A percentile compares a stretch with the other conserved stretches of the same genome.
These are phyloP conservation scores for Pristionchus japonicus DNA, from an alignment of 2,888 invertebrate genomes.

Conservation along the genomic window DNA sequence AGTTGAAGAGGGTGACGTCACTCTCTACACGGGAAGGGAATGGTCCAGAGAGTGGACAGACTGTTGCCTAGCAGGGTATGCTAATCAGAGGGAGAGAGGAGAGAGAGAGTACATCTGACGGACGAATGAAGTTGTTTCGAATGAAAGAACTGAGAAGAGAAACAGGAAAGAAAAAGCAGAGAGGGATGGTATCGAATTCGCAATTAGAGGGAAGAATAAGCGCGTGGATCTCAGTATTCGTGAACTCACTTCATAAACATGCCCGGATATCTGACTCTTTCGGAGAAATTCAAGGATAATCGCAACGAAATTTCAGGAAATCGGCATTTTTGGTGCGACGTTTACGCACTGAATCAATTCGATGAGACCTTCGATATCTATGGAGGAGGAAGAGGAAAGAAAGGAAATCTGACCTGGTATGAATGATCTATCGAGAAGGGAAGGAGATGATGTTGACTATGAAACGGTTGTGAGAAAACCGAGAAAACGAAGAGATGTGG, in stretches of 20 bases:
- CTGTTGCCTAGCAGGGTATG: background rate
- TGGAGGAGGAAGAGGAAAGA: conserved; percentile 14
- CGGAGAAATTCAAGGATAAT: background rate
- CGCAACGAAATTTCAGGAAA: conserved; percentile 33
- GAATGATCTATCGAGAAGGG: background rate
- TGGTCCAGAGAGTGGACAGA: background rate
- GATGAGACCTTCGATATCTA: conserved; percentile 46
- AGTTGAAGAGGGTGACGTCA: conserved; percentile 1
- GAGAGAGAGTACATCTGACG: background rate
- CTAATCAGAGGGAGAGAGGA: background rate
- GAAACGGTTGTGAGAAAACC: background rate
- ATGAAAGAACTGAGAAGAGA: background rate
- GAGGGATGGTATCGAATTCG: conserved; percentile 11
- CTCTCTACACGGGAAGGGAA: too few species aligned
- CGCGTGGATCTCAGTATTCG: background rate
- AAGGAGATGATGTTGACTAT: background rate
- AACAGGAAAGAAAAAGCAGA: background rate
- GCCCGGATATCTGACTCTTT: background rate
- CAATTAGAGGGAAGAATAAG: background rate
- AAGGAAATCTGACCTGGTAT: conserved; percentile 46
- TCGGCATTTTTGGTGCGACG: conserved; percentile 48
- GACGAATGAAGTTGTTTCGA: background rate
- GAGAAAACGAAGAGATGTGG: background rate
- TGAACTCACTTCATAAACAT: background rate
- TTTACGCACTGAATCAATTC: conserved; percentile 46